Evolutionary conservation across 2,888 invertebrate genomes (phyloP).

Genomic region (Tortricodes alternella): DNA sequence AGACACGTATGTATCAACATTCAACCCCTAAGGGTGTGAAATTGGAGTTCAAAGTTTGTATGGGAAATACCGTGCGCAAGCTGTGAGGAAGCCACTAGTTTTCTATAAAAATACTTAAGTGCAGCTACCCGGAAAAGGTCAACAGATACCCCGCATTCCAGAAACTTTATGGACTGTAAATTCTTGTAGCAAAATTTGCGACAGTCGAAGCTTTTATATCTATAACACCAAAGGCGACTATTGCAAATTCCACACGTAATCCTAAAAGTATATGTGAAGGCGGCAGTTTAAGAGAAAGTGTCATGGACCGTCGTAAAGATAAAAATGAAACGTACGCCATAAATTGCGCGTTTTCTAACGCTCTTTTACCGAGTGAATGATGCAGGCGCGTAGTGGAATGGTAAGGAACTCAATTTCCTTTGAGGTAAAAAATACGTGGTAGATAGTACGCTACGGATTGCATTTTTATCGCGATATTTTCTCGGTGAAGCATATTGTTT

Average conservation of each 20-base stretch:
- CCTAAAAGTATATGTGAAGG: slow-evolving; percentile 8
- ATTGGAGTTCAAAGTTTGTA: no score
- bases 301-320: slow-evolving; percentile 1
- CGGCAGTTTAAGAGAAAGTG: slow-evolving; percentile 18
- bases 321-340: neutral
- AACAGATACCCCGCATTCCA: slow-evolving; percentile 24
- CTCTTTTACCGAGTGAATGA: neutral
- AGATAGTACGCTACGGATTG: slow-evolving; percentile 7
- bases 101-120: slow-evolving; percentile 28
- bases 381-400: slow-evolving; percentile 11
- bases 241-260: neutral
- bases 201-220: neutral
- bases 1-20: no score
- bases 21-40: no score
- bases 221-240: neutral
- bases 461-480: slow-evolving; percentile 17
- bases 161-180: slow-evolving; percentile 25
- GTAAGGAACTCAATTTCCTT: slow-evolving; percentile 8
- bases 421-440: neutral
- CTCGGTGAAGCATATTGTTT: slow-evolving; percentile 4
- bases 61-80: no score
- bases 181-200: neutral
- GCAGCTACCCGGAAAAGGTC: slow-evolving; percentile 23
- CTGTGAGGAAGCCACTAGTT: no score
- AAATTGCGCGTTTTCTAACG: neutral